A percentile compares a stretch with the other conserved stretches of the same genome.
Evolutionary conservation across 2,888 invertebrate genomes (phyloP).

Genomic region (Leptogaster cylindrica): DNA sequence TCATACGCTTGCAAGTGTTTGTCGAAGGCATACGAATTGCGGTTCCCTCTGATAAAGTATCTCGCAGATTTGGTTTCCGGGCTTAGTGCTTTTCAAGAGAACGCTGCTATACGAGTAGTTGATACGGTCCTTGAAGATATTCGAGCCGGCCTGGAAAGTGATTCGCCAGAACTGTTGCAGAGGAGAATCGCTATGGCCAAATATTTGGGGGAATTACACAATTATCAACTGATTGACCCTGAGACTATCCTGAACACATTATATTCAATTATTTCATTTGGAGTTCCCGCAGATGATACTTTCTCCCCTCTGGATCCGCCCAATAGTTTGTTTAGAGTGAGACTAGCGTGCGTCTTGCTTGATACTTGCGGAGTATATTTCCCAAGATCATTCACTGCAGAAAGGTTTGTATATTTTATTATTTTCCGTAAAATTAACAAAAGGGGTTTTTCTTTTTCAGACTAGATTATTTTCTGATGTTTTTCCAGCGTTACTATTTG

Average conservation of each 20-base stretch:
- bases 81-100: conserved; percentile 88
- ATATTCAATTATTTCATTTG: conserved; percentile 92
- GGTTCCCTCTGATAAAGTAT: conserved; percentile 88
- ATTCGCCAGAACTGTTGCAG: conserved; percentile 91
- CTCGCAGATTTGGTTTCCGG: conserved; percentile 91
- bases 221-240: conserved; percentile 93
- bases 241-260: conserved; percentile 88
- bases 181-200: conserved; percentile 91
- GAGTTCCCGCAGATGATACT: conserved; percentile 78
- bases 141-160: conserved; percentile 83
- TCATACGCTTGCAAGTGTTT: conserved; percentile 85
- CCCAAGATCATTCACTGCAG: conserved; percentile 65
- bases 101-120: conserved; percentile 87
- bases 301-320: conserved; percentile 82
- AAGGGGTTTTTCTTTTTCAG: conserved; percentile 57
- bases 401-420: background rate
- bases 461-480: conserved; percentile 88
- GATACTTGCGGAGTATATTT: conserved; percentile 97
- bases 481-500: conserved; percentile 94
- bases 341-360: conserved; percentile 85
- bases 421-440: background rate
- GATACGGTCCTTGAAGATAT: conserved; percentile 96
- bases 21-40: conserved; percentile 86
- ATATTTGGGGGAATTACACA: conserved; percentile 96
- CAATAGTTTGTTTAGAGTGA: conserved; percentile 87